Base-by-base conservation (phyloP, 2,113 vertebrate species). In the Pogonocichla stellata region DNA sequence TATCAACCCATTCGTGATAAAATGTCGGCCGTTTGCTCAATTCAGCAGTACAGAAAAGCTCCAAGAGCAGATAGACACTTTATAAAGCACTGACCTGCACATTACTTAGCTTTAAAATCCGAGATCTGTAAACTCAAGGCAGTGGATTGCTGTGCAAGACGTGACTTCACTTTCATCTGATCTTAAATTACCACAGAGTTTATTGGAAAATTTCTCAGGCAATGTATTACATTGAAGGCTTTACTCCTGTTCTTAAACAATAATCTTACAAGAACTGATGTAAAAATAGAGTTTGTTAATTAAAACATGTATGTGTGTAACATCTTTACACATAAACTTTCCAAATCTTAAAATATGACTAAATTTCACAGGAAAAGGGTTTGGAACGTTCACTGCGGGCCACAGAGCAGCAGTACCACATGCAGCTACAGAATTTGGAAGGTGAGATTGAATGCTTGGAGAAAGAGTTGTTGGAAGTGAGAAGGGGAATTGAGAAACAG, bases 371-470 rank as follows among this genome's bases (percentile, higher is more conserved):
- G 99, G 99, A 99, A 95, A 99, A 98, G 94, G 98, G 99, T 54
- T 98, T 99, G 88, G 98, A 99, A 96, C 98, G 92, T 78, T 99
- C 99, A 1, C 88, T 99, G 56, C 98, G 97, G 4, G 97, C 98
- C 95, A 99, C 98, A 0, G 98, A 99, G 96, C 98, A 95, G 81
- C 97, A 99, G 80, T 99, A 99, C 97, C 98, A 99, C 92, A 97
- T 84, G 94, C 99, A 99, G 89, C 98, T 99, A 53, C 98, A 98
- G 71, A 98, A 98, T 86, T 96, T 99, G 50, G 98, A 99, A 73
- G 95, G 96, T 9, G 99, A 99, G 87, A 98, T 99, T 53, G 86
- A 95, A 12, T 91, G 98, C 19, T 98, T 99, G 85, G 99, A 99
- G 97, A 97, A 95, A 3, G 99, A 99, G 95, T 96, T 99, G 26